phyloP scores from a whole-genome alignment of 2,888 invertebrate genomes.

The Stenodera caucasica region DNA sequence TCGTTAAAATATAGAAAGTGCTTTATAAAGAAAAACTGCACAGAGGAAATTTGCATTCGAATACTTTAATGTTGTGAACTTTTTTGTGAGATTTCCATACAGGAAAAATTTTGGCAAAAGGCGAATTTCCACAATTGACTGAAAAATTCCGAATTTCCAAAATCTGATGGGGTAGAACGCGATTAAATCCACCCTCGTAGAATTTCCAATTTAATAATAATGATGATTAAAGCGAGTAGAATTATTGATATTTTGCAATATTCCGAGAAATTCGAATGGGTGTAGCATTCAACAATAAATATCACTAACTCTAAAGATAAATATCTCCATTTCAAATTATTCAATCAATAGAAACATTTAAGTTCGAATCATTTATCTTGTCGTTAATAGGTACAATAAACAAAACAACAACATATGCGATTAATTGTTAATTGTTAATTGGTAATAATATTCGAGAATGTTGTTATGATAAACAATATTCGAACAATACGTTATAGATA shows the following conservation, averaged over 20 bases:
- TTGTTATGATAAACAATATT: neutral
- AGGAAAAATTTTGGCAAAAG: neutral
- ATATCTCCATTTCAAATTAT: neutral
- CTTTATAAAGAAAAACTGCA: neutral
- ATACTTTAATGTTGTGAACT: no score
- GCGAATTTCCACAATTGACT: no score
- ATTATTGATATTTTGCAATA: neutral
- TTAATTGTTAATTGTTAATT: conserved; percentile 1
- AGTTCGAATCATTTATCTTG: neutral
- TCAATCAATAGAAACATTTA: neutral
- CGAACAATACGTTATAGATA: conserved; percentile 1
- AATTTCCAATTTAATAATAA: no score
- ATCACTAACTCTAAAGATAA: neutral
- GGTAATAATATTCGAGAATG: neutral
- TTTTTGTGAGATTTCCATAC: no score
- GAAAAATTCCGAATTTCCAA: no score
- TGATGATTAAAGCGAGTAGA: neutral
- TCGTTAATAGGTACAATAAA: neutral
- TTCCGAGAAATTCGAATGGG: neutral
- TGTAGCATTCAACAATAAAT: neutral
- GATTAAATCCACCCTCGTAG: no score
- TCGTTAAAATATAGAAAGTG: neutral
- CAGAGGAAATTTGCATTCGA: neutral
- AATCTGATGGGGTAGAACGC: no score
- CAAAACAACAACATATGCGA: neutral